phyloP scores from a whole-genome alignment of 2,797 vertebrate genomes.

The Macroramphosus scolopax region DNA sequence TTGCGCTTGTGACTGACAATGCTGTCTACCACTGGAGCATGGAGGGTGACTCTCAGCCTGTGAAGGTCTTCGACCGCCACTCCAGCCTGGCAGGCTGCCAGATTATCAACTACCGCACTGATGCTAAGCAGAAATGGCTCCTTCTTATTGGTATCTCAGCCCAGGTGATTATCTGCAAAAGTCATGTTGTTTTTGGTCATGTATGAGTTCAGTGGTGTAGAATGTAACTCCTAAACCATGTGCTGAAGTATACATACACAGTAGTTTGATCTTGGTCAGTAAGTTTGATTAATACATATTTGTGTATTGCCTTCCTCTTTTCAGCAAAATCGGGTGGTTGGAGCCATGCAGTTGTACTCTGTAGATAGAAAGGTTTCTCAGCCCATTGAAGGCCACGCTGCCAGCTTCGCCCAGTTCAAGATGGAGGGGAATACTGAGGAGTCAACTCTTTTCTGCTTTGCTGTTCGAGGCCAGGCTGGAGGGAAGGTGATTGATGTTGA shows the following conservation, averaged over 20 bases:
- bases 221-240: too few relatives aligned
- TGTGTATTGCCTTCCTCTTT: slow-evolving; percentile 9
- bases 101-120: slow-evolving; percentile 99
- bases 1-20: slow-evolving; percentile 96
- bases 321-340: slow-evolving; percentile 99
- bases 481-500: slow-evolving; percentile 85
- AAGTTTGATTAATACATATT: neutral
- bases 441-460: slow-evolving; percentile 97
- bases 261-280: neutral
- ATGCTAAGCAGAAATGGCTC: slow-evolving; percentile 98
- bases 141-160: slow-evolving; percentile 97
- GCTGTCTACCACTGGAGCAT: slow-evolving; percentile 99
- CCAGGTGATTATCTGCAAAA: slow-evolving; percentile 80
- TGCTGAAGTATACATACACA: too few relatives aligned
- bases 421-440: slow-evolving; percentile 97
- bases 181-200: neutral
- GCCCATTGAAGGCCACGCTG: slow-evolving; percentile 96
- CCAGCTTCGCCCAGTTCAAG: slow-evolving; percentile 97
- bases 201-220: neutral
- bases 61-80: slow-evolving; percentile 97
- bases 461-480: slow-evolving; percentile 95
- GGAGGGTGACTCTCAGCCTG: slow-evolving; percentile 97
- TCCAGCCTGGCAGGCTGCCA: slow-evolving; percentile 97
- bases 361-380: slow-evolving; percentile 98
- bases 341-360: slow-evolving; percentile 99